phyloP scores from a whole-genome alignment of 2,888 invertebrate species.

The Diarsia rubi region DNA sequence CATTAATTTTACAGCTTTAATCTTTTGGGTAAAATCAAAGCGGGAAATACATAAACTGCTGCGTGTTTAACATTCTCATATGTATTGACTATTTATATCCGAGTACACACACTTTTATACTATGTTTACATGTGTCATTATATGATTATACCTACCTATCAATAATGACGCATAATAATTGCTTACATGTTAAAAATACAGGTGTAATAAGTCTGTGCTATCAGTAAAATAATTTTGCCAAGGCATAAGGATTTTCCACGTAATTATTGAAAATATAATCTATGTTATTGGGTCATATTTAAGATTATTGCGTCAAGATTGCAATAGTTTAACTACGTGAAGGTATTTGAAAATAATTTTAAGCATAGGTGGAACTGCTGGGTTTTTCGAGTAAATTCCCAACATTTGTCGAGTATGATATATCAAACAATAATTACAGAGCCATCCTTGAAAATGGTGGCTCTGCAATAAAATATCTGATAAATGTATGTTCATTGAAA shows the following conservation, averaged over 20 bases:
- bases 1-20: neutral
- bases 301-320: constrained; percentile 22
- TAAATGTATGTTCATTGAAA: too few species aligned
- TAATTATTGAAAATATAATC: neutral
- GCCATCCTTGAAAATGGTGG: neutral
- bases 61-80: neutral
- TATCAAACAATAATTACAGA: constrained; percentile 3
- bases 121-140: constrained; percentile 35
- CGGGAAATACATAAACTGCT: neutral
- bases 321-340: constrained; percentile 1
- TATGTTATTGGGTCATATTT: neutral
- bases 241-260: constrained; percentile 20
- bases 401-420: constrained; percentile 4
- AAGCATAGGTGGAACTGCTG: constrained; percentile 6
- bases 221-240: constrained; percentile 1
- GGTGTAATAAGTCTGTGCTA: constrained; percentile 6
- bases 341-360: neutral
- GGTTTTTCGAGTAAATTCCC: constrained; percentile 17
- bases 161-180: constrained; percentile 27
- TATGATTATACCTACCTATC: constrained; percentile 15
- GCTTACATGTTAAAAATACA: neutral
- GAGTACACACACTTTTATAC: constrained; percentile 33
- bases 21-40: neutral
- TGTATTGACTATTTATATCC: constrained; percentile 11
- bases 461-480: neutral